Base-by-base conservation (phyloP, 2,888 invertebrate species). In the Tachina fera region DNA sequence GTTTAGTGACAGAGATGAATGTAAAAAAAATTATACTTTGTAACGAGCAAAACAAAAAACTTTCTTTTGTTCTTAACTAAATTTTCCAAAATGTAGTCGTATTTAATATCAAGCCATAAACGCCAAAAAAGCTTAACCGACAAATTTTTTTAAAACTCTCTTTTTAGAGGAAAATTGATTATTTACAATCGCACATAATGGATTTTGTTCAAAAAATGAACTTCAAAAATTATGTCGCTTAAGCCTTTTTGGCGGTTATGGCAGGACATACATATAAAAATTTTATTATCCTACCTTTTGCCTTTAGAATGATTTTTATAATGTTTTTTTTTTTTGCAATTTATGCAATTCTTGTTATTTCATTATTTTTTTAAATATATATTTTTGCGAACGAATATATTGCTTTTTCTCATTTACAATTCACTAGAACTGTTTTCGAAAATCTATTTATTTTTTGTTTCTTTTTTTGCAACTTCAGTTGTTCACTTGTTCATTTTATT, bases 401-500 rank as follows among this genome's bases (percentile, higher is more conserved):
- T 53, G 19, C 53, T 19, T 53, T 53, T 19, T 22, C 11, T 31
- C 6, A 5, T 19, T 11, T 19, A 19, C 9, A 53, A n/a, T 19
- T 53, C 53, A 53, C 6, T 53, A 19, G 53, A 53, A 53, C n/a
- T 39, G 14, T 13, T 63, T 16, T 1, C 16, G 16, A 39, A 45
- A 71, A 45, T 31, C 31, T 19, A 53, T 16, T 53, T 16, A 11
- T 43, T 31, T 9, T 41, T 47, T 45, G 41, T 63, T 76, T 58
- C 39, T 56, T 56, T 76, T 14, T 31, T 9, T 47, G 22, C 14
- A 58, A 58, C 14, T 61, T 63, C 9, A 61, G 31, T 63, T 16
- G 47, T 45, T 61, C 13, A 19, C 53, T 61, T 22, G n/a, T 61
- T 41, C 41, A 39, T 47, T 63, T n/a, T 47, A n/a, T 63, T 79